Percentiles rank a stretch among this genome's conserved stretches.
Evolutionary conservation across 2,797 vertebrate species (phyloP).

Genomic region (Urosaurus nigricauda): DNA sequence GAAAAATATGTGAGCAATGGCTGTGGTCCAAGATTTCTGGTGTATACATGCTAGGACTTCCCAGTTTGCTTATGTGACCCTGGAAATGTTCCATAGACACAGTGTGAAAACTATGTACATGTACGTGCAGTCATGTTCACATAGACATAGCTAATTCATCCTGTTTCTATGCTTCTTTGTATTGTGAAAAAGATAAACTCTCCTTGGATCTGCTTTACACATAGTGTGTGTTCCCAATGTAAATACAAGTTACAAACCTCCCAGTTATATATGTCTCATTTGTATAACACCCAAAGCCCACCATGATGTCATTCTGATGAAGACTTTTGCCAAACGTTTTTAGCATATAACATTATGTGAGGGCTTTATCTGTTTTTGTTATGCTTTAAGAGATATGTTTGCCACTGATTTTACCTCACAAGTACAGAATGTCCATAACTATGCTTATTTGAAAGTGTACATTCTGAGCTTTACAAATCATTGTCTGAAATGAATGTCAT

Average conservation of each 20-base stretch:
- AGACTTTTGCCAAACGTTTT: not conserved
- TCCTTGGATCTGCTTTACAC: not conserved
- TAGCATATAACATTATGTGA: not conserved
- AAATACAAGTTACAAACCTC: not conserved
- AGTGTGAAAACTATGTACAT: too few relatives aligned
- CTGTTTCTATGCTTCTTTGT: not conserved
- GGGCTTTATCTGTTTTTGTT: not conserved
- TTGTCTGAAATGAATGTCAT: too few relatives aligned
- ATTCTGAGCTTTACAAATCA: not conserved
- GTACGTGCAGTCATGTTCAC: not conserved
- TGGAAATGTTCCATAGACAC: not conserved
- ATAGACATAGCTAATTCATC: not conserved
- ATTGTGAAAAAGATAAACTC: not conserved
- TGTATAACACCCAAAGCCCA: not conserved
- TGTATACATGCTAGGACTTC: not conserved
- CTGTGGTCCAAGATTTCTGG: not conserved
- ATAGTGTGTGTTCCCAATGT: not conserved
- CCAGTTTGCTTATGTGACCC: not conserved
- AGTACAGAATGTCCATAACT: not conserved
- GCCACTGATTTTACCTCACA: too few relatives aligned
- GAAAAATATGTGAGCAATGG: slow-evolving; percentile 26
- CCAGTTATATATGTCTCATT: not conserved
- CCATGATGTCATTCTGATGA: not conserved
- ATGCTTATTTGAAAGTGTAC: not conserved
- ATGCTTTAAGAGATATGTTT: not conserved